Evolutionary conservation across 2,113 vertebrate genomes (phyloP).

Genomic region (Varanus komodoensis): DNA sequence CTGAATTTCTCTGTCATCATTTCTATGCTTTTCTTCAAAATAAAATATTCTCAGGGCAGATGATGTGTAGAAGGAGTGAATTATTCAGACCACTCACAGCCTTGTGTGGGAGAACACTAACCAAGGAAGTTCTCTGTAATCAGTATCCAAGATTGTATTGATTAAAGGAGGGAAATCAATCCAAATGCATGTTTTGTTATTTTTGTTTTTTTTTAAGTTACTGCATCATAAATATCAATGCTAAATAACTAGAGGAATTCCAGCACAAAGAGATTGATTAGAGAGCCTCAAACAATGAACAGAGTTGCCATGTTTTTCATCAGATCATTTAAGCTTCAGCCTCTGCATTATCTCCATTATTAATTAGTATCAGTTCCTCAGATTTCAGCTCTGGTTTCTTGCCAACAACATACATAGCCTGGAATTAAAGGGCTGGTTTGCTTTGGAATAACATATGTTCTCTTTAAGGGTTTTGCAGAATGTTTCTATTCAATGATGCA

Average conservation of each 20-base stretch:
- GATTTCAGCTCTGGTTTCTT: conserved; percentile 66
- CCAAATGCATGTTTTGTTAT: conserved; percentile 16
- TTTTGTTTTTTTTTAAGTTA: neutral
- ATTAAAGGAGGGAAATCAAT: conserved; percentile 22
- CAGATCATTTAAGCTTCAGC: conserved; percentile 55
- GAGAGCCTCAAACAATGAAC: conserved; percentile 55
- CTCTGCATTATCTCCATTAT: conserved; percentile 63
- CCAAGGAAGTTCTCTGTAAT: conserved; percentile 19
- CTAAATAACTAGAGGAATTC: conserved; percentile 45
- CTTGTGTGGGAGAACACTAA: neutral
- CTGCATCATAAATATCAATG: conserved; percentile 43
- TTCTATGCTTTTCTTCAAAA: neutral
- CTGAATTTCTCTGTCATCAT: too few relatives aligned
- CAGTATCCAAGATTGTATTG: neutral
- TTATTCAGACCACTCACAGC: neutral
- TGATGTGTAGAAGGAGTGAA: neutral
- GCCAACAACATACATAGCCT: conserved; percentile 49
- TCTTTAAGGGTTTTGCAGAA: conserved; percentile 4
- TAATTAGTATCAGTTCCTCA: conserved; percentile 64
- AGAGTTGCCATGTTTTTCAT: conserved; percentile 47
- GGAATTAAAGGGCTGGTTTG: conserved; percentile 35
- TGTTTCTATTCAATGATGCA: neutral
- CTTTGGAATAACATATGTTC: conserved; percentile 32
- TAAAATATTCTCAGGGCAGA: neutral
- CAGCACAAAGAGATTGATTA: conserved; percentile 51